These are phyloP conservation scores for Sebastes iracundus DNA, from an alignment of 2,797 vertebrate species.

Conservation along the genomic window DNA sequence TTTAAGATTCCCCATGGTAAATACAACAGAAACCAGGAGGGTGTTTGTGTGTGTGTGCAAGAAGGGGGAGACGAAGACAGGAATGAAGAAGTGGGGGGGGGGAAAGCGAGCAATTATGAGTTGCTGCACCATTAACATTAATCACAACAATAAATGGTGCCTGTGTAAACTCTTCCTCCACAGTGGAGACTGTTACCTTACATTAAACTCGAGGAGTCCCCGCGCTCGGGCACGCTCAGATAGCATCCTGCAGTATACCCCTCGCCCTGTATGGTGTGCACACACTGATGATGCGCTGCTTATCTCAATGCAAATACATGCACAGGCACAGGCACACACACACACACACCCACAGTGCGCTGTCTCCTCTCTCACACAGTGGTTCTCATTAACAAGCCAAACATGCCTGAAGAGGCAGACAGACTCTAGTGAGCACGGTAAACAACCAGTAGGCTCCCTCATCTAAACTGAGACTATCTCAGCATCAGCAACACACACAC, in stretches of 20 bases:
- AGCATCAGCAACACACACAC: slow-evolving; percentile 46
- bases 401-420: slow-evolving; percentile 81
- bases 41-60: background rate
- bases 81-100: slow-evolving; percentile 11
- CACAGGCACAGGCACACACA: slow-evolving; percentile 61
- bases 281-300: slow-evolving; percentile 36
- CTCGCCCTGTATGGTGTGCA: slow-evolving; percentile 11
- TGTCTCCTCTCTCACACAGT: slow-evolving; percentile 68
- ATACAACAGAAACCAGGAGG: slow-evolving; percentile 55
- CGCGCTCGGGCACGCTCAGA: background rate
- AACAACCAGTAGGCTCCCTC: slow-evolving; percentile 78
- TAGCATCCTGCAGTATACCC: slow-evolving; percentile 27
- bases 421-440: slow-evolving; percentile 77
- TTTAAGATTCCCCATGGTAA: slow-evolving; percentile 67
- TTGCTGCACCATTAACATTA: slow-evolving; percentile 62
- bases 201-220: slow-evolving; percentile 31
- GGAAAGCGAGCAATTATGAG: slow-evolving; percentile 45
- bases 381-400: slow-evolving; percentile 82
- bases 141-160: slow-evolving; percentile 63
- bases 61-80: slow-evolving; percentile 9
- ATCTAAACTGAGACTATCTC: slow-evolving; percentile 64
- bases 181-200: slow-evolving; percentile 24
- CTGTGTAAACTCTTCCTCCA: slow-evolving; percentile 45
- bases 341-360: slow-evolving; percentile 41
- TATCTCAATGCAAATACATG: slow-evolving; percentile 76